phyloP scores from a whole-genome alignment of 2,113 vertebrate species.

The Lophura nycthemera region DNA sequence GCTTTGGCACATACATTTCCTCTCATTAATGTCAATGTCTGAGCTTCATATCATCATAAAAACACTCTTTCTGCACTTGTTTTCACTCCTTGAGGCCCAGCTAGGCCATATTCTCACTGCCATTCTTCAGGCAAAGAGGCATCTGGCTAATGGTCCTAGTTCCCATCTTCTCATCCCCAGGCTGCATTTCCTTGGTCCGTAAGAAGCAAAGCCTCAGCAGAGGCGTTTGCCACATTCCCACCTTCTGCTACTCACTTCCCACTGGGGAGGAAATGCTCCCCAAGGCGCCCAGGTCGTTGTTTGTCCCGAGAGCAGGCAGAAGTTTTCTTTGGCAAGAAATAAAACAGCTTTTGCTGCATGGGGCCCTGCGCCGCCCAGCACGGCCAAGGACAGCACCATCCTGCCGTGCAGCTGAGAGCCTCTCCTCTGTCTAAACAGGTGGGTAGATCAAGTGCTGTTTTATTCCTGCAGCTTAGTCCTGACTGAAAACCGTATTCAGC shows the following conservation, averaged over 20 bases:
- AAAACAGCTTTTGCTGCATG: not conserved
- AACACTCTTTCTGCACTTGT: slow-evolving; percentile 6
- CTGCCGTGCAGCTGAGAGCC: not conserved
- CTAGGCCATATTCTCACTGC: not conserved
- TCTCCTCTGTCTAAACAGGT: slow-evolving; percentile 4
- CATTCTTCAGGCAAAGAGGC: not conserved
- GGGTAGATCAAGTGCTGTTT: slow-evolving; percentile 21
- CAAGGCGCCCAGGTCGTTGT: not conserved
- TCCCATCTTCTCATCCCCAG: not conserved
- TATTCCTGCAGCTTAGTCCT: not conserved
- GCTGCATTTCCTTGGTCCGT: not conserved
- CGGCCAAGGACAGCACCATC: not conserved
- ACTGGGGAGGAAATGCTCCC: not conserved
- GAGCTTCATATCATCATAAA: slow-evolving; percentile 65
- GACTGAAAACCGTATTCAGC: not conserved
- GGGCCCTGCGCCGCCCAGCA: rapidly evolving
- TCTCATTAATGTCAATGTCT: slow-evolving; percentile 25
- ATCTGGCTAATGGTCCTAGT: not conserved
- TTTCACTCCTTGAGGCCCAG: slow-evolving; percentile 4
- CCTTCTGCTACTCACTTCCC: not conserved
- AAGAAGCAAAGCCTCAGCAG: slow-evolving; percentile 15
- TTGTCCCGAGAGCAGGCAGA: slow-evolving; percentile 22
- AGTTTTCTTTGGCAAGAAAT: slow-evolving; percentile 50
- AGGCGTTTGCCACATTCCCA: not conserved
- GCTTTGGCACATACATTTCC: slow-evolving; percentile 28